Percentiles rank a stretch among this genome's conserved stretches.
Evolutionary conservation across 1,140 invertebrate species (phyloP).

Genomic region (Danaus melanippus): DNA sequence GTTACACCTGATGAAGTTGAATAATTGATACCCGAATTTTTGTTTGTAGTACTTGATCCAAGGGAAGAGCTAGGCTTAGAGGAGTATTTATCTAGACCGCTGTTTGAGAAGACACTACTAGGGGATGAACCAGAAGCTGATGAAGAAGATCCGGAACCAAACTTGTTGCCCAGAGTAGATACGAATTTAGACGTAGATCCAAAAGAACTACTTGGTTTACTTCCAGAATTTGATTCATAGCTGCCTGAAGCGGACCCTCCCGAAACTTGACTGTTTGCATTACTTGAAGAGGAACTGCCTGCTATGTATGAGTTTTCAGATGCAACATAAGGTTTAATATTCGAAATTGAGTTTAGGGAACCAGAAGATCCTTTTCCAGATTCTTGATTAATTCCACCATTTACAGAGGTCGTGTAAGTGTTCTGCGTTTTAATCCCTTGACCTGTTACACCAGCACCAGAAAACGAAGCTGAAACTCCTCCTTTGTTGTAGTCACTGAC

Average conservation of each 20-base stretch:
- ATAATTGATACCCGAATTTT: too few species aligned
- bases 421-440: slow-evolving; percentile 5
- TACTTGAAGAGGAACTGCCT: slow-evolving; percentile 13
- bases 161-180: too few species aligned
- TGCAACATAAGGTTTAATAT: not conserved
- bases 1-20: too few species aligned
- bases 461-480: slow-evolving; percentile 32
- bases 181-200: not conserved
- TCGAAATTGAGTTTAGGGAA: slow-evolving; percentile 5
- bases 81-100: not conserved
- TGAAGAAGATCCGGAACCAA: not conserved
- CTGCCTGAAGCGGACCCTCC: slow-evolving; percentile 3
- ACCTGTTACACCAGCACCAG: slow-evolving; percentile 17
- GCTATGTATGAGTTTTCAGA: slow-evolving; percentile 2
- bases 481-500: slow-evolving; percentile 52
- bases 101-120: slow-evolving; percentile 3
- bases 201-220: slow-evolving; percentile 8
- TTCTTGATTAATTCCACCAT: not conserved
- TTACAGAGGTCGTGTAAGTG: slow-evolving; percentile 2
- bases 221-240: slow-evolving; percentile 8
- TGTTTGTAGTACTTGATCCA: slow-evolving; percentile 9
- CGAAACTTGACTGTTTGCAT: slow-evolving; percentile 7
- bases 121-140: not conserved
- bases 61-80: not conserved
- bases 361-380: not conserved